Percentiles rank a stretch among this genome's conserved stretches.
Conservation (phyloP, 2,113 vertebrate genomes). For the Brienomyrus longianalis region DNA sequence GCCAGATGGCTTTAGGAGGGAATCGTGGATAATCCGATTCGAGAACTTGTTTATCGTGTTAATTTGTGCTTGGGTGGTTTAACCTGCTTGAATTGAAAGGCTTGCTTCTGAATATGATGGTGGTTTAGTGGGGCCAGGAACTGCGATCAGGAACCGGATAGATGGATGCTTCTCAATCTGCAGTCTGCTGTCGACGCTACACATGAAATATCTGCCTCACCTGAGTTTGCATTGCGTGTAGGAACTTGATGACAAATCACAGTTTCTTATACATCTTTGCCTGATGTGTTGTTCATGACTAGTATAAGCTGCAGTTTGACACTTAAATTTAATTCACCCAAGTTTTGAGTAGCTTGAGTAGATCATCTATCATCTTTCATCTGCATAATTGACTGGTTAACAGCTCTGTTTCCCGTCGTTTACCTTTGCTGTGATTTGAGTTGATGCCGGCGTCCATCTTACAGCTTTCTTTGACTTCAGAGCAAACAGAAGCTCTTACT, state of each 20-base stretch:
- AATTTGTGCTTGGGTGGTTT: not conserved
- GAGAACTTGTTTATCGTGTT: not conserved
- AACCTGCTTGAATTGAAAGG: not conserved
- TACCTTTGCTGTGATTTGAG: not conserved
- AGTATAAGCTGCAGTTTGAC: not conserved
- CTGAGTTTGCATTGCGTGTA: not conserved
- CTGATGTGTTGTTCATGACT: not conserved
- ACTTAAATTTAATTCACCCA: not conserved
- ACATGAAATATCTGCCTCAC: not conserved
- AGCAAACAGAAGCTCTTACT: not conserved
- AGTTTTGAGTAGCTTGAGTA: not conserved
- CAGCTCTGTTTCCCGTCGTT: not conserved
- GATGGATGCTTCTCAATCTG: not conserved
- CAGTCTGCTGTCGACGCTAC: not conserved
- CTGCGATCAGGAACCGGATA: not conserved
- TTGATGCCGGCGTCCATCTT: not conserved
- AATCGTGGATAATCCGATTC: not conserved
- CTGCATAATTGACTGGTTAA: not conserved
- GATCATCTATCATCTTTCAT: not conserved
- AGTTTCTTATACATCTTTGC: not conserved
- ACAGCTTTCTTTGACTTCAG: not conserved
- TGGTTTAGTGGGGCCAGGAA: not conserved
- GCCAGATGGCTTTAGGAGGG: not conserved
- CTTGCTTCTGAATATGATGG: not conserved
- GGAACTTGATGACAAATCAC: not conserved